Evolutionary conservation across 2,113 vertebrate species (phyloP).

Genomic region (Chrysemys picta): DNA sequence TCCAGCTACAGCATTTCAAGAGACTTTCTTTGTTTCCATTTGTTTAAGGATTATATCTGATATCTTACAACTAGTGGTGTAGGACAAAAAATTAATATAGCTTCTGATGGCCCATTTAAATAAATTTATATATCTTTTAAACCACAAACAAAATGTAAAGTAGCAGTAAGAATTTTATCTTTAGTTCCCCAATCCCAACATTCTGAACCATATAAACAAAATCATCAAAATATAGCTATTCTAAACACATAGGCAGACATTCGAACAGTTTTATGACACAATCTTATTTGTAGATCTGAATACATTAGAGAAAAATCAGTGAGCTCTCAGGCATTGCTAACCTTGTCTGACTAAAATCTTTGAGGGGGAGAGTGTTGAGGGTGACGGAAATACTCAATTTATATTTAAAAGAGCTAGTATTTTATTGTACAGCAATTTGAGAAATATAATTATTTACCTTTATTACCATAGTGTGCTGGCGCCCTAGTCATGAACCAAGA

Average conservation of each 20-base stretch:
- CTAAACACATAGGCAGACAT: not conserved
- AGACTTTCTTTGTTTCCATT: not conserved
- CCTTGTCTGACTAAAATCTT: not conserved
- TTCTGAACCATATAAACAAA: not conserved
- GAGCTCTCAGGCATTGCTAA: not conserved
- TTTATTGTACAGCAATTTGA: not conserved
- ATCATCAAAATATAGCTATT: not conserved
- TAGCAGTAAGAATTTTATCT: not conserved
- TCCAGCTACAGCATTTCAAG: not conserved
- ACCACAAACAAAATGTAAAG: not conserved
- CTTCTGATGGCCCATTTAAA: not conserved
- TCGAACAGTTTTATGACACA: not conserved
- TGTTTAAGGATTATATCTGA: not conserved
- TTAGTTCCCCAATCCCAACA: not conserved
- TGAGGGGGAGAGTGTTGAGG: not conserved
- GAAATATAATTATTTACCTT: not conserved
- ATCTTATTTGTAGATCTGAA: not conserved
- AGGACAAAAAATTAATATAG: not conserved
- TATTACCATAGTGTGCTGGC: not conserved
- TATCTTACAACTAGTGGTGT: not conserved
- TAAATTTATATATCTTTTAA: not conserved
- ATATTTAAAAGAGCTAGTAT: not conserved
- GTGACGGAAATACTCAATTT: not conserved
- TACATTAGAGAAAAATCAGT: not conserved
- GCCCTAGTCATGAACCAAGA: not conserved